A percentile compares a stretch with the other conserved stretches of the same genome.
These are phyloP conservation scores for Heliconius cydno DNA, from an alignment of 2,888 invertebrate genomes.

Conservation along the genomic window DNA sequence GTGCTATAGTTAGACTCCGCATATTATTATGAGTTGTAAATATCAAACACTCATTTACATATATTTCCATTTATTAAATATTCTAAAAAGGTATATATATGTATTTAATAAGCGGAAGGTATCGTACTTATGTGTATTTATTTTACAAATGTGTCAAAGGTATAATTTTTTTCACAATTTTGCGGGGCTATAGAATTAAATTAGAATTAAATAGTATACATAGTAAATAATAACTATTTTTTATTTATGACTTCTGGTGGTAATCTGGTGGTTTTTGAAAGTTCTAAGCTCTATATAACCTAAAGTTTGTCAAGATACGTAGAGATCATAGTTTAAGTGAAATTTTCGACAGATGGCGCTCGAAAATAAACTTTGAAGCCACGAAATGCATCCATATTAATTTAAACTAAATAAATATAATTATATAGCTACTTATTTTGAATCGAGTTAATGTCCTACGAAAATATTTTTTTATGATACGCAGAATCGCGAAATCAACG, in stretches of 20 bases:
- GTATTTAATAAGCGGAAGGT: too few relatives aligned
- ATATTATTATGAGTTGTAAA: neutral
- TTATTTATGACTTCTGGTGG: neutral
- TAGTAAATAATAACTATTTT: neutral
- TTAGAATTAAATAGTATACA: too few relatives aligned
- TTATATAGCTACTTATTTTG: neutral
- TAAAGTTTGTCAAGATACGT: neutral
- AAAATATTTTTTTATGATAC: neutral
- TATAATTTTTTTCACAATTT: too few relatives aligned
- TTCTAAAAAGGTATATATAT: too few relatives aligned
- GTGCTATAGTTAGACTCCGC: neutral
- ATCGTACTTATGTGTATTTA: too few relatives aligned
- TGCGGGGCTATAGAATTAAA: too few relatives aligned
- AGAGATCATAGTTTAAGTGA: neutral
- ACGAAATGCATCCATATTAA: neutral
- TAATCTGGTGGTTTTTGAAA: neutral
- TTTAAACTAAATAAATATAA: neutral
- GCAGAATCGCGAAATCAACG: neutral
- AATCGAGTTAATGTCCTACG: neutral
- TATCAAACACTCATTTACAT: too few relatives aligned
- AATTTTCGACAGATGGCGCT: slow-evolving; percentile 9
- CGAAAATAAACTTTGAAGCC: neutral
- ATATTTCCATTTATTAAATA: too few relatives aligned
- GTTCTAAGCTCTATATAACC: neutral
- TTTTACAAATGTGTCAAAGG: too few relatives aligned